Evolutionary conservation across 2,888 invertebrate genomes (phyloP).

Genomic region (Amphipyra berbera): DNA sequence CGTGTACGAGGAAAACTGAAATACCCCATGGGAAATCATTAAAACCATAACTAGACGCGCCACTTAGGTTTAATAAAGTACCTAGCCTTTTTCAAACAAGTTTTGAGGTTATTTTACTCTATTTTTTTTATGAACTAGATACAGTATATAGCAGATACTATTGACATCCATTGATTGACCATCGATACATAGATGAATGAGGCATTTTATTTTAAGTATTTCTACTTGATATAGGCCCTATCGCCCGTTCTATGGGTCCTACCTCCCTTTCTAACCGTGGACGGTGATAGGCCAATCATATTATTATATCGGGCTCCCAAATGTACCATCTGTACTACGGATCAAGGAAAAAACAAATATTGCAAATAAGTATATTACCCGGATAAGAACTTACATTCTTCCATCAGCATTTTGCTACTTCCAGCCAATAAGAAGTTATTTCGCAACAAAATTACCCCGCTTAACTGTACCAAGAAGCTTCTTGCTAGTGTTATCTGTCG

Average conservation of each 20-base stretch:
- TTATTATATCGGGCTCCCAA: too few relatives aligned
- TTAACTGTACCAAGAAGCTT: constrained; percentile 52
- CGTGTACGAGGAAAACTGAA: constrained; percentile 14
- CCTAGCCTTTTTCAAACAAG: constrained; percentile 12
- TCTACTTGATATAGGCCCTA: too few relatives aligned
- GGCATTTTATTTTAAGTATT: too few relatives aligned
- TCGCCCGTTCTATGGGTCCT: too few relatives aligned
- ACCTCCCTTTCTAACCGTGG: too few relatives aligned
- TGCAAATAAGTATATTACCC: background rate
- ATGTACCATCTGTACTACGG: background rate
- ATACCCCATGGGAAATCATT: constrained; percentile 27
- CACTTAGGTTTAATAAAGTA: constrained; percentile 26
- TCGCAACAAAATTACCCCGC: constrained; percentile 35
- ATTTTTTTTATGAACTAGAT: background rate
- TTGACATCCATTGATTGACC: too few relatives aligned
- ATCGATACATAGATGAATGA: too few relatives aligned
- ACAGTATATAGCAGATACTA: too few relatives aligned
- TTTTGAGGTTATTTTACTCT: background rate
- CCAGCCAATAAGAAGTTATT: constrained; percentile 27
- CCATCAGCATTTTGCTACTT: constrained; percentile 15
- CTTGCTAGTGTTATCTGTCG: constrained; percentile 42
- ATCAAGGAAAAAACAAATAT: background rate
- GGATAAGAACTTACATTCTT: background rate
- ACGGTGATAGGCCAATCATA: too few relatives aligned
- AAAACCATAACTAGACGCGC: constrained; percentile 14